These are phyloP conservation scores for Xiphophorus couchianus DNA, from an alignment of 2,113 vertebrate genomes.

Conservation along the genomic window DNA sequence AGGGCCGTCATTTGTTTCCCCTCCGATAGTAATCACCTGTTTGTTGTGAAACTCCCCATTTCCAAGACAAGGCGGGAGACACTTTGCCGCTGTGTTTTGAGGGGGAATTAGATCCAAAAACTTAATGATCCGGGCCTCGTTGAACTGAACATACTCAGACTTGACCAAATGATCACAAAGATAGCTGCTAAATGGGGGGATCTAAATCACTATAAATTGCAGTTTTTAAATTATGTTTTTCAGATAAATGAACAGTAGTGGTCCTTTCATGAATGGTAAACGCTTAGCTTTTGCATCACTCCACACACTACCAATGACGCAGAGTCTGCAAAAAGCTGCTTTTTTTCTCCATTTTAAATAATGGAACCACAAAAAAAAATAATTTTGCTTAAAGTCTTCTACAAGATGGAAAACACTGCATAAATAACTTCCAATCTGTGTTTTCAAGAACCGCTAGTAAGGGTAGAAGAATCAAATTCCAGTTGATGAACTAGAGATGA, in stretches of 20 bases:
- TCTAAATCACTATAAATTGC: conserved; percentile 8
- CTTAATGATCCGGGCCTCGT: conserved; percentile 41
- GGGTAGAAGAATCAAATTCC: neutral
- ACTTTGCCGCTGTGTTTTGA: conserved; percentile 50
- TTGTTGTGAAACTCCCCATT: conserved; percentile 75
- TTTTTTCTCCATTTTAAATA: neutral
- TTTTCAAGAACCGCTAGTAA: neutral
- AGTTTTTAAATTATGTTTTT: neutral
- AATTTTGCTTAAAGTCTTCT: neutral
- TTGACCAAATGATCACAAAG: conserved; percentile 52
- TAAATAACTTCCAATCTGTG: neutral
- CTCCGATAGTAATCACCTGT: conserved; percentile 79
- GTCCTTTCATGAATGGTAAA: neutral
- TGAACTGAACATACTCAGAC: conserved; percentile 36
- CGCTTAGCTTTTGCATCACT: neutral
- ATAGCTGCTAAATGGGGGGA: conserved; percentile 30
- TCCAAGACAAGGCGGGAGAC: conserved; percentile 65
- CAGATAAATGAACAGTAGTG: neutral
- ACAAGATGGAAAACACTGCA: neutral
- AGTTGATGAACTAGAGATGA: neutral
- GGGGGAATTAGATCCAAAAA: conserved; percentile 53
- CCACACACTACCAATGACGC: neutral
- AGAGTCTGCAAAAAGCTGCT: neutral
- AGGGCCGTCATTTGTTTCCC: conserved; percentile 76
- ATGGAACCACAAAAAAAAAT: neutral